Conservation (phyloP, 2,113 vertebrate genomes). For the Plectropomus leopardus region DNA sequence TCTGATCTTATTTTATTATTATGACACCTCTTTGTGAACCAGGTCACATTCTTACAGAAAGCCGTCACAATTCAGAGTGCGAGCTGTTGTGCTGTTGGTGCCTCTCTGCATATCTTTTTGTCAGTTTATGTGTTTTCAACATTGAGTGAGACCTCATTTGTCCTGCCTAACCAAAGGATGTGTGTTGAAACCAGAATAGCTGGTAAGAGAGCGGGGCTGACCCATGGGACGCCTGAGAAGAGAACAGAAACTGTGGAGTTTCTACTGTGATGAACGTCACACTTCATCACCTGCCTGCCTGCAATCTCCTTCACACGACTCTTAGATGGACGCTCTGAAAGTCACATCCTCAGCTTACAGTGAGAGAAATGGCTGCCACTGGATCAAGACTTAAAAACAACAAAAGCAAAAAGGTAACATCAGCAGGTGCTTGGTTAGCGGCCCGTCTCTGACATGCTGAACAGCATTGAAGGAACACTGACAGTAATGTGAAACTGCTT, state of each 20-base stretch:
- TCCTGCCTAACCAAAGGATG: constrained; percentile 65
- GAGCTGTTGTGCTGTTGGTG: neutral
- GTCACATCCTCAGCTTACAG: neutral
- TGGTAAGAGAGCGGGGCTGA: constrained; percentile 25
- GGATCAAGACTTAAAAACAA: neutral
- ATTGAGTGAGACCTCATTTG: neutral
- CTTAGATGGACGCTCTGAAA: neutral
- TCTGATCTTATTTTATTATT: too few species aligned
- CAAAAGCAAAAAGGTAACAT: too few species aligned
- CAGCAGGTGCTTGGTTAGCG: too few species aligned
- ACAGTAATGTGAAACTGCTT: too few species aligned
- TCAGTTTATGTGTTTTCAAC: constrained; percentile 46
- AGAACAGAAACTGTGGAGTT: constrained; percentile 77
- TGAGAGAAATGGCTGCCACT: neutral
- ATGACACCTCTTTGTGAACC: neutral
- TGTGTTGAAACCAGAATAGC: constrained; percentile 62
- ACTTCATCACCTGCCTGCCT: constrained; percentile 63
- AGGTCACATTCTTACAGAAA: neutral
- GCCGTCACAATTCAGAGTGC: neutral
- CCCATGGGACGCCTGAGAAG: constrained; percentile 65
- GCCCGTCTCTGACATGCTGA: too few species aligned
- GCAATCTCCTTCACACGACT: constrained; percentile 26
- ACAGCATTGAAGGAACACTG: too few species aligned
- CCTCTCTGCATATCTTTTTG: constrained; percentile 3
- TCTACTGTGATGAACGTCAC: constrained; percentile 60